These are phyloP conservation scores for Anabacerthia variegaticeps DNA, from an alignment of 2,797 vertebrate species.

Conservation along the genomic window DNA sequence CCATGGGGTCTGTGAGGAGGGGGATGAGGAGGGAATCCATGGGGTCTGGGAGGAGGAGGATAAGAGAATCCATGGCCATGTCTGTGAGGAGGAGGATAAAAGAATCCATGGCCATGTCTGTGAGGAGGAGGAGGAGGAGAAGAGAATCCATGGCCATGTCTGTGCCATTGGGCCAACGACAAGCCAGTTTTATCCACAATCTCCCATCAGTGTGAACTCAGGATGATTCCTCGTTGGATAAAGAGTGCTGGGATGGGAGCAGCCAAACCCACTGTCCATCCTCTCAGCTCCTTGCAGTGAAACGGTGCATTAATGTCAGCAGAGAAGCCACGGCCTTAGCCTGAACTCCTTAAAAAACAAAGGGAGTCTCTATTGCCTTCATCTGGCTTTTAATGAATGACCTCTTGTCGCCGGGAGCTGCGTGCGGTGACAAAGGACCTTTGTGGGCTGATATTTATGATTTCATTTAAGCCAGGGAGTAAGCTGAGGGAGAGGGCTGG, in stretches of 20 bases:
- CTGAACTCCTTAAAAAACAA: slow-evolving; percentile 53
- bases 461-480: slow-evolving; percentile 50
- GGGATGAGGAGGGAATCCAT: not conserved
- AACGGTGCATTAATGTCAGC: not conserved
- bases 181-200: not conserved
- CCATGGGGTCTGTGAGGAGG: not conserved
- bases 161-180: rapidly evolving
- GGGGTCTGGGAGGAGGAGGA: not conserved
- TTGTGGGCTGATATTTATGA: slow-evolving; percentile 65
- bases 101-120: not conserved
- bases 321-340: not conserved
- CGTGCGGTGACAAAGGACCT: slow-evolving; percentile 51
- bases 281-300: not conserved
- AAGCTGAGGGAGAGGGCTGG: not conserved
- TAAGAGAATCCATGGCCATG: rapidly evolving
- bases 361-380: slow-evolving; percentile 55
- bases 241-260: not conserved
- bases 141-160: rapidly evolving
- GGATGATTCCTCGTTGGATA: not conserved
- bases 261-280: rapidly evolving
- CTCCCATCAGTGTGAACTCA: rapidly evolving
- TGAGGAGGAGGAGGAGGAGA: not conserved
- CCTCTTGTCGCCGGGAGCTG: slow-evolving; percentile 59
- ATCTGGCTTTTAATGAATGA: slow-evolving; percentile 65
- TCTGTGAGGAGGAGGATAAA: not conserved